These are phyloP conservation scores for Meta bourneti DNA, from an alignment of 2,888 invertebrate species.

Conservation along the genomic window DNA sequence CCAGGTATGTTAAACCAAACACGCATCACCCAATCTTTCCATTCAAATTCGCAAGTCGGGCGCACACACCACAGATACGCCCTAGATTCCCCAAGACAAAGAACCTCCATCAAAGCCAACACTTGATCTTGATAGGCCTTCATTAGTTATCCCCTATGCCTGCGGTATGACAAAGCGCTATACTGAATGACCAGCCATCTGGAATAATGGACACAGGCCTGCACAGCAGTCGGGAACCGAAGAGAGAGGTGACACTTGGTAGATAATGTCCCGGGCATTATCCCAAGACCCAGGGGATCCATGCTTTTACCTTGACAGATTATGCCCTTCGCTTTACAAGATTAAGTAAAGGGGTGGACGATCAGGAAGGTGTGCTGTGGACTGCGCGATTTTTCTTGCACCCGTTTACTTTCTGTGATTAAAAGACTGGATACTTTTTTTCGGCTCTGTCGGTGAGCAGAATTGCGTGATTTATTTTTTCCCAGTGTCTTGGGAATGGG, in stretches of 20 bases:
- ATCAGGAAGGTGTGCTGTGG: neutral
- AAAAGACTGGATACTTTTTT: conserved; percentile 26
- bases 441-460: neutral
- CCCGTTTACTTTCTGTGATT: conserved; percentile 39
- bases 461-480: neutral
- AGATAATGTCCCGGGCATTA: conserved; percentile 66
- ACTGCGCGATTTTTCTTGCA: conserved; percentile 3
- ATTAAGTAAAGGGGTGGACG: conserved; percentile 31
- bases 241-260: conserved; percentile 11
- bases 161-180: conserved; percentile 55
- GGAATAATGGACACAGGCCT: conserved; percentile 60
- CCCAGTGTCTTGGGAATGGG: neutral
- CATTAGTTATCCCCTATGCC: conserved; percentile 62
- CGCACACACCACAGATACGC: neutral
- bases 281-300: conserved; percentile 51
- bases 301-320: conserved; percentile 69
- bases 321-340: conserved; percentile 56
- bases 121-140: conserved; percentile 61
- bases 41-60: neutral
- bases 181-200: conserved; percentile 57
- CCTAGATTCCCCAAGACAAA: conserved; percentile 43
- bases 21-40: neutral
- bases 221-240: neutral
- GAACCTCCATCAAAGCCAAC: conserved; percentile 41
- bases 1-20: too few relatives aligned